Evolutionary conservation across 2,888 invertebrate genomes (phyloP).

Genomic region (Bembecia ichneumoniformis): DNA sequence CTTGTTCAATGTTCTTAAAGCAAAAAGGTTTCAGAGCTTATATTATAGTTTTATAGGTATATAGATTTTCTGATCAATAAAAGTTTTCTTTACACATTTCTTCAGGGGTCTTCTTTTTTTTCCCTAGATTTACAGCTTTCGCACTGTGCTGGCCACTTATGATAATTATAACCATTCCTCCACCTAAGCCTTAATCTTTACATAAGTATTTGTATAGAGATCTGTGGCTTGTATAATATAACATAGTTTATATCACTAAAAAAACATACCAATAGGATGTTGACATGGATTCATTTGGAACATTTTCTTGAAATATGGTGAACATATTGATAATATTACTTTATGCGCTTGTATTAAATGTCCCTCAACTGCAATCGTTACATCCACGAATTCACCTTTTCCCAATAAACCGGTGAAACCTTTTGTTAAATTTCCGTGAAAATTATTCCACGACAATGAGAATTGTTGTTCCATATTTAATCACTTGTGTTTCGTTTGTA

Average conservation of each 20-base stretch:
- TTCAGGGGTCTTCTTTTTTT: no score
- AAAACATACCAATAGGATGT: constrained; percentile 73
- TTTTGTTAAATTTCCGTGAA: constrained; percentile 78
- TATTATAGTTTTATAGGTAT: no score
- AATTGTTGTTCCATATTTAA: constrained; percentile 76
- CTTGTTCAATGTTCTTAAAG: no score
- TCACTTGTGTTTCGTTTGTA: constrained; percentile 39
- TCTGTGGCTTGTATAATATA: background rate
- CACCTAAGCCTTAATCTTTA: no score
- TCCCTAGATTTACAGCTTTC: no score
- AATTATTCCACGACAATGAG: constrained; percentile 82
- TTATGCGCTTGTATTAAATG: constrained; percentile 78
- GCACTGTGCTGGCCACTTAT: no score
- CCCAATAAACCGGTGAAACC: constrained; percentile 75
- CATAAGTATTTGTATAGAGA: background rate
- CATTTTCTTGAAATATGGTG: constrained; percentile 80
- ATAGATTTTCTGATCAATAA: no score
- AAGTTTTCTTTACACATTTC: no score
- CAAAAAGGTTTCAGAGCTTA: no score
- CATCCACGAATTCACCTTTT: constrained; percentile 74
- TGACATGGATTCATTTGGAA: constrained; percentile 77
- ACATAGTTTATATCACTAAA: background rate
- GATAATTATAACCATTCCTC: no score
- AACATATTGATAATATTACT: constrained; percentile 79
- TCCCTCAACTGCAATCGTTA: constrained; percentile 76